Evolutionary conservation across 53 echinoderm and acorn worm genomes (phyloP).

Genomic region (Apostichopus leukothele): DNA sequence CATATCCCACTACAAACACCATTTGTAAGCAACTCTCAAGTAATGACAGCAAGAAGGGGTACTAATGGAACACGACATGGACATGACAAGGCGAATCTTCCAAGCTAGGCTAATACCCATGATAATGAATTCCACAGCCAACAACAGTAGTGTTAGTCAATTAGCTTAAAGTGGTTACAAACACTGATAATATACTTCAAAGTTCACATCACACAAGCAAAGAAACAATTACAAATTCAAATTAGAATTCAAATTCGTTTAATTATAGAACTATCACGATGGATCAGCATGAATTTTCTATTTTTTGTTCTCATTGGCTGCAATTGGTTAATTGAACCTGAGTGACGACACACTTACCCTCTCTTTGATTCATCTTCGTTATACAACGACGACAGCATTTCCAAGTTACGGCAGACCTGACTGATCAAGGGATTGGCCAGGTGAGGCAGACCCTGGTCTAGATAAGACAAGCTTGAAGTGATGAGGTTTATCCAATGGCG

Average conservation of each 20-base stretch:
- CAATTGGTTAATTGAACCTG: too few species aligned
- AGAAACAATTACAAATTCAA: too few species aligned
- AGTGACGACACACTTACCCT: conserved; percentile 51
- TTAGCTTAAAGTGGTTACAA: too few species aligned
- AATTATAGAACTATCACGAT: too few species aligned
- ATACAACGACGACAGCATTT: conserved; percentile 78
- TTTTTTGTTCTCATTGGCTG: too few species aligned
- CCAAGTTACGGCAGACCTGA: conserved; percentile 92
- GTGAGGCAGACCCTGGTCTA: conserved; percentile 84
- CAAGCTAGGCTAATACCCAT: too few species aligned
- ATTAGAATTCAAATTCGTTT: too few species aligned
- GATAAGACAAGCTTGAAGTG: conserved; percentile 83
- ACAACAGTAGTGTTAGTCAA: too few species aligned
- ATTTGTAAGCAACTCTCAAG: conserved; percentile 83
- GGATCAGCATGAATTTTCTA: too few species aligned
- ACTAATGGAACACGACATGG: not conserved
- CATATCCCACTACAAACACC: conserved; percentile 74
- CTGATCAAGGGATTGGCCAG: conserved; percentile 82
- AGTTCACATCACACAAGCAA: too few species aligned
- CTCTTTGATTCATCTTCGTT: conserved; percentile 60
- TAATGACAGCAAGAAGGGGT: not conserved
- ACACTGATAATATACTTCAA: too few species aligned
- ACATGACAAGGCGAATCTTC: not conserved
- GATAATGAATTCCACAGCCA: too few species aligned
- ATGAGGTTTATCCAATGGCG: conserved; percentile 93